Base-by-base conservation (phyloP, 2,888 invertebrate species). In the Cheilosia variabilis region DNA sequence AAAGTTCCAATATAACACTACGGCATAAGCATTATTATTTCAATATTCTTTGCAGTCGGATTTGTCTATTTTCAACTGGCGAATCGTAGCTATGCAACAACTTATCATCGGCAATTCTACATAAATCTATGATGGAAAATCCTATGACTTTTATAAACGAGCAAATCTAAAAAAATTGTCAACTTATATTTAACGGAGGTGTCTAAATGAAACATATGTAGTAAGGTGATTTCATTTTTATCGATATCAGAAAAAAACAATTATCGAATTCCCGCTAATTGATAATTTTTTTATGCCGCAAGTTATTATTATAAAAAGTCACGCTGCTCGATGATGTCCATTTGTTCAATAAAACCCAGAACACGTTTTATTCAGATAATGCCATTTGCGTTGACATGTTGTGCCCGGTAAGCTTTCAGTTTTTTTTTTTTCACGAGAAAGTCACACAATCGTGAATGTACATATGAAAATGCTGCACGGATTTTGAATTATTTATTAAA, bases 301-400 rank as follows among this genome's bases (percentile, higher is more conserved):
- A 52, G 31, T 31, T 31, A 9, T 31, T 9, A 19, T 19, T 52
- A 22, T 24, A 22, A 22, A 52, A 52, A 19, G 24, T 52, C 22
- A 52, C 62, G 19, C 9, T 6, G 17, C 2, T n/a, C 45, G 62
- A 62, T 47, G 62, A 62, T 47, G 45, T 47, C 45, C 47, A 47
- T 13, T 6, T n/a, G 15, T 6, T 2, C 24, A 43, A 37, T 60
- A 60, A 60, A 60, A 62, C 62, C 31, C 31, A 62, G 17, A 24
- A 15, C 22, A 43, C 43, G 37, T 19, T 60, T 60, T 10, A 10
- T 43, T 5, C 3, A n/a, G 27, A 43, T 24, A 45, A 55, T 55
- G 0, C 0, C 15, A 6, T 55, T 7, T 24, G 4, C 19, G 60
- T 43, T 43, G n/a, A 43, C 45, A 45, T 62, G 4, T 2, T 10